These are phyloP conservation scores for Eufriesea mexicana DNA, from an alignment of 1,140 invertebrate genomes.

Conservation along the genomic window DNA sequence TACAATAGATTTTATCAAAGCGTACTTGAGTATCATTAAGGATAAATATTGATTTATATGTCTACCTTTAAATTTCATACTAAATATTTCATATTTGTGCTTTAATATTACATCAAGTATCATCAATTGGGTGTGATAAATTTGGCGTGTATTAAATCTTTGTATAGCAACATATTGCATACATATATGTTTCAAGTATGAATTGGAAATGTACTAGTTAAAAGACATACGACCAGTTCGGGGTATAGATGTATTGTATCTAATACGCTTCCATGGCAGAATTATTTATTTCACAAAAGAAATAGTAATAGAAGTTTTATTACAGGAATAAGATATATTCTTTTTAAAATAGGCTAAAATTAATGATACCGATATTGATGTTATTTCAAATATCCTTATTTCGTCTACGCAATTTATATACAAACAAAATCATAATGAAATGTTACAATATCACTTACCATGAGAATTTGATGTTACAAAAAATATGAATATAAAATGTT, in stretches of 20 bases:
- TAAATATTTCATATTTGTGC: constrained; percentile 33
- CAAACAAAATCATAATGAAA: constrained; percentile 21
- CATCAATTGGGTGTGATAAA: constrained; percentile 17
- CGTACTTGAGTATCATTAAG: constrained; percentile 51
- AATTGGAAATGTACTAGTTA: constrained; percentile 32
- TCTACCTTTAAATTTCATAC: constrained; percentile 33
- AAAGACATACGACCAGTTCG: constrained; percentile 4
- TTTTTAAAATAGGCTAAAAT: constrained; percentile 1
- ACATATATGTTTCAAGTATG: constrained; percentile 16
- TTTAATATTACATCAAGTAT: constrained; percentile 37
- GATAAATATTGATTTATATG: constrained; percentile 32
- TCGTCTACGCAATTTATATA: constrained; percentile 13
- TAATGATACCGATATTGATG: not conserved
- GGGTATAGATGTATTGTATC: not conserved
- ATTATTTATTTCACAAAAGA: constrained; percentile 31
- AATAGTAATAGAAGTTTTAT: constrained; percentile 21
- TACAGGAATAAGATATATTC: constrained; percentile 1
- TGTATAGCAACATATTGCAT: constrained; percentile 9
- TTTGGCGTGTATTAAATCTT: constrained; percentile 2
- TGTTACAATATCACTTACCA: constrained; percentile 32
- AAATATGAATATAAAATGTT: constrained; percentile 30
- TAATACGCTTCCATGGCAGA: constrained; percentile 23
- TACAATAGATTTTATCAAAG: constrained; percentile 44
- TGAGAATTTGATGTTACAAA: not conserved
- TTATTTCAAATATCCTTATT: constrained; percentile 29